A percentile compares a stretch with the other conserved stretches of the same genome.
Evolutionary conservation across 2,113 vertebrate genomes (phyloP).

Genomic region (Lichenostomus cassidix): DNA sequence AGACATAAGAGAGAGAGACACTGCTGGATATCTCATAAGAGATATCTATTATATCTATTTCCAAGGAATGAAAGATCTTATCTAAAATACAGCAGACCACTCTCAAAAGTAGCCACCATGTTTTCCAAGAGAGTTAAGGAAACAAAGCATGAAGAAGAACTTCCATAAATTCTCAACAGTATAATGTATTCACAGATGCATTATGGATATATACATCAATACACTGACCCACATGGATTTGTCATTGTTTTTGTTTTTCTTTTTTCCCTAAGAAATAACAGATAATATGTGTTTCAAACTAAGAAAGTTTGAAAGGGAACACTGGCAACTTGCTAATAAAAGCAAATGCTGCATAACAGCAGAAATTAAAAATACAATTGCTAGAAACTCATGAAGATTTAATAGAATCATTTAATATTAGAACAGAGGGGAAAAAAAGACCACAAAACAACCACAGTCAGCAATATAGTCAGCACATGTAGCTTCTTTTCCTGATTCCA

Average conservation of each 20-base stretch:
- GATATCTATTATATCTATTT: background rate
- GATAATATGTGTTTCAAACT: background rate
- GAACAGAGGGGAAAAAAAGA: background rate
- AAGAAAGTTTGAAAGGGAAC: background rate
- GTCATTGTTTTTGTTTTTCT: too few relatives aligned
- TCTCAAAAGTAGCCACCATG: background rate
- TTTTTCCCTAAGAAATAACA: background rate
- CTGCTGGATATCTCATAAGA: background rate
- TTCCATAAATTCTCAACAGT: background rate
- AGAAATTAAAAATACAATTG: background rate
- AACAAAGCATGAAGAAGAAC: background rate
- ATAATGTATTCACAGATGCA: fast-evolving
- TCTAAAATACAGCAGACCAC: background rate
- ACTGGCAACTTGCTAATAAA: background rate
- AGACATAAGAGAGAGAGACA: slow-evolving; percentile 1
- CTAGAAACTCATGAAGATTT: background rate
- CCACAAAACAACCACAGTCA: background rate
- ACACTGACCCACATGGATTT: background rate
- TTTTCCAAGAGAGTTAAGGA: background rate
- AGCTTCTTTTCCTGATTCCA: background rate
- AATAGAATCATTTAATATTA: background rate
- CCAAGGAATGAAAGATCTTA: background rate
- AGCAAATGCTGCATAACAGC: background rate
- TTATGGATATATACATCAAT: background rate
- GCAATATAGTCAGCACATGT: background rate